Conservation (phyloP, 2,888 invertebrate genomes). For the Pristionchus arcanus region DNA sequence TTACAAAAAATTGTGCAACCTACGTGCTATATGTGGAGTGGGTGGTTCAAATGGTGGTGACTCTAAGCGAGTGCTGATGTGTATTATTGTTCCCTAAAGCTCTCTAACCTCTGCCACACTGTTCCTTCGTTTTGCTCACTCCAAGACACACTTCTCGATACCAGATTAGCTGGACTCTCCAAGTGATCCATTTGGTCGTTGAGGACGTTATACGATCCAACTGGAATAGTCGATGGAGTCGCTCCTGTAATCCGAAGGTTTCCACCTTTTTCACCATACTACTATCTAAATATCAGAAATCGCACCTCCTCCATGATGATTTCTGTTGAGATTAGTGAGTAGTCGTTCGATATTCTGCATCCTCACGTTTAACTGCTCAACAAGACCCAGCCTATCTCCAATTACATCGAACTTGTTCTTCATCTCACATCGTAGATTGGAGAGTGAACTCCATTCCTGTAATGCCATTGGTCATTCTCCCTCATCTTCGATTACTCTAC, state of each 20-base stretch:
- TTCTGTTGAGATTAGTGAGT: slow-evolving; percentile 45
- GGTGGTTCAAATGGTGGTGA: slow-evolving; percentile 50
- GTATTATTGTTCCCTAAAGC: slow-evolving; percentile 10
- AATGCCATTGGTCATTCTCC: not conserved
- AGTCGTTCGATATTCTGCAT: slow-evolving; percentile 59
- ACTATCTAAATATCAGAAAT: not conserved
- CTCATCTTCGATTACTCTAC: not conserved
- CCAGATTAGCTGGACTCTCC: slow-evolving; percentile 60
- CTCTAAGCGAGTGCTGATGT: slow-evolving; percentile 35
- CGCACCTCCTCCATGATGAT: slow-evolving; percentile 32
- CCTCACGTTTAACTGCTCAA: slow-evolving; percentile 66
- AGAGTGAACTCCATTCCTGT: slow-evolving; percentile 68
- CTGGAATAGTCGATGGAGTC: slow-evolving; percentile 69
- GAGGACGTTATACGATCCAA: slow-evolving; percentile 62
- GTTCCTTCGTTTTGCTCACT: slow-evolving; percentile 61
- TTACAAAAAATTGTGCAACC: slow-evolving; percentile 41
- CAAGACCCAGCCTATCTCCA: slow-evolving; percentile 66
- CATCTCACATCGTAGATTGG: slow-evolving; percentile 70
- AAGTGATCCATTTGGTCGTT: slow-evolving; percentile 60
- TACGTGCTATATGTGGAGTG: slow-evolving; percentile 37
- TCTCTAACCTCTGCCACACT: slow-evolving; percentile 55
- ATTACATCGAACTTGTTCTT: slow-evolving; percentile 69
- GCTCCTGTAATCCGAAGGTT: slow-evolving; percentile 51
- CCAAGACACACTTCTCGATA: slow-evolving; percentile 64
- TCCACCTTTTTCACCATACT: not conserved